phyloP scores from a whole-genome alignment of 1,140 invertebrate genomes.

The Atta texana region DNA sequence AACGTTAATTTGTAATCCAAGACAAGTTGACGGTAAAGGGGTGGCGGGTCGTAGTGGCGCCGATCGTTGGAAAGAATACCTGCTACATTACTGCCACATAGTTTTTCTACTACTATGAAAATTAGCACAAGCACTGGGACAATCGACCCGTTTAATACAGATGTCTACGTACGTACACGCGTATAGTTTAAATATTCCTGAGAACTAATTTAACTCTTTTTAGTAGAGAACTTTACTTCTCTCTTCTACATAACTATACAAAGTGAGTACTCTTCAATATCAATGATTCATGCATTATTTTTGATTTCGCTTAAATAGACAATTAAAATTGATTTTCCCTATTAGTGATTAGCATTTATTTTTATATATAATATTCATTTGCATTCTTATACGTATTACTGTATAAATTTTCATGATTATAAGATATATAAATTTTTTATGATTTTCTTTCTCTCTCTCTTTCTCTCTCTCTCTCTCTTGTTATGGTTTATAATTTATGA shows the following conservation, averaged over 20 bases:
- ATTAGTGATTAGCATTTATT: background rate
- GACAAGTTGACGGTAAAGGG: conserved; percentile 52
- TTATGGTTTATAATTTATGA: background rate
- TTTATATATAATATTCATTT: background rate
- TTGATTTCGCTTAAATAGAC: background rate
- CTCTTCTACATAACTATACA: background rate
- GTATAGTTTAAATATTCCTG: conserved; percentile 40
- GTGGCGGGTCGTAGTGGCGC: conserved; percentile 40
- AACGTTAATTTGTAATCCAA: conserved; percentile 49
- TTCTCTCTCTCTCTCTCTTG: background rate
- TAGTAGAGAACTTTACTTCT: conserved; percentile 1
- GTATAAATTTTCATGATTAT: background rate
- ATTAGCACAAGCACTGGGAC: conserved; percentile 31
- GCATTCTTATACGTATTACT: background rate
- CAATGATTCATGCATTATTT: background rate
- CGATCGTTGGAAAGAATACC: conserved; percentile 33
- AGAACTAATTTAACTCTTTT: conserved; percentile 31
- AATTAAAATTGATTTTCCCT: background rate
- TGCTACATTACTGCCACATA: conserved; percentile 40
- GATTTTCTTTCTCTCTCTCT: background rate
- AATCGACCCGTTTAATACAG: conserved; percentile 50
- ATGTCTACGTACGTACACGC: conserved; percentile 39
- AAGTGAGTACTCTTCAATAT: background rate
- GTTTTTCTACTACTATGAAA: conserved; percentile 22
- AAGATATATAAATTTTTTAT: background rate